Evolutionary conservation across 2,113 vertebrate species (phyloP).

Genomic region (Xenus cinereus): DNA sequence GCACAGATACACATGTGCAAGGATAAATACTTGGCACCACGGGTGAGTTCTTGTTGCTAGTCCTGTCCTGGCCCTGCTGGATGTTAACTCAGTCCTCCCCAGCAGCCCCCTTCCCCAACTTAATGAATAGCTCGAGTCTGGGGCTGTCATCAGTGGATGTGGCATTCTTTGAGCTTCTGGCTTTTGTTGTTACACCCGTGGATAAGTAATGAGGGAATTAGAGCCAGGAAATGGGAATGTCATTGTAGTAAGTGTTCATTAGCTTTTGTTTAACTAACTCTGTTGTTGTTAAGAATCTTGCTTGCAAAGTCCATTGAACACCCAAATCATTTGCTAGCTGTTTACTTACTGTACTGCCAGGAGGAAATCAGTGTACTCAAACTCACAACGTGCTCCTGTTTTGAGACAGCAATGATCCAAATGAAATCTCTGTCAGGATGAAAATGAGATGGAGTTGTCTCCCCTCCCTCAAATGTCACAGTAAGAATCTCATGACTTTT

Average conservation of each 20-base stretch:
- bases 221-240: background rate
- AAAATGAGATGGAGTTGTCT: background rate
- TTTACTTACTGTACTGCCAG: background rate
- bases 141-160: background rate
- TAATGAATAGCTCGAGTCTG: background rate
- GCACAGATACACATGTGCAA: fast-evolving
- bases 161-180: background rate
- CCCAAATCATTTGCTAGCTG: background rate
- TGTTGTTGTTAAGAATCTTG: background rate
- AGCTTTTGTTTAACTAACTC: slow-evolving; percentile 28
- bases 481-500: background rate
- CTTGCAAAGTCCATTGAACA: background rate
- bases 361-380: background rate
- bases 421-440: background rate
- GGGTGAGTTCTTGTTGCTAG: background rate
- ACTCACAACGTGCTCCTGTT: background rate
- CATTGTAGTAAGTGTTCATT: slow-evolving; percentile 9
- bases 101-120: background rate
- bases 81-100: background rate
- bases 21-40: background rate
- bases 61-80: background rate
- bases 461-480: background rate
- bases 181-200: background rate
- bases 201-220: slow-evolving; percentile 39
- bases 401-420: background rate